Percentiles rank a stretch among this genome's conserved stretches.
Conservation (phyloP, 2,797 vertebrate species). For the Huso huso region DNA sequence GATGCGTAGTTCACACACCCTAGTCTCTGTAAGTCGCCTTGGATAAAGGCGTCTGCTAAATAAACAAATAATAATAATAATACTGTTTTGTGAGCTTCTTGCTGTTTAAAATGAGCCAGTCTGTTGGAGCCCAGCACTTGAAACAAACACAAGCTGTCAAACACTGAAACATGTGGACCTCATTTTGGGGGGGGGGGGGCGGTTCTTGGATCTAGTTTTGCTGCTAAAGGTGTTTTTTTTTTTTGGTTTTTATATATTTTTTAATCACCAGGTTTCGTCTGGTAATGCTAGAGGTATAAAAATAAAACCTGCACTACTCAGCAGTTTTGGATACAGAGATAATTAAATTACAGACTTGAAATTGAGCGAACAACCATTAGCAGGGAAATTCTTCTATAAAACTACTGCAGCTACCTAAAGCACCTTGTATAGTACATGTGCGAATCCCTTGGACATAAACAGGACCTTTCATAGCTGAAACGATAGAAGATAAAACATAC, state of each 20-base stretch:
- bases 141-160: too few species aligned
- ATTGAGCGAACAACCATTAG: conserved; percentile 27
- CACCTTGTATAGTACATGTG: conserved; percentile 10
- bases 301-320: not conserved
- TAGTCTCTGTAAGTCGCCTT: too few species aligned
- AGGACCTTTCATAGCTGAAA: too few species aligned
- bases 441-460: too few species aligned
- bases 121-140: too few species aligned
- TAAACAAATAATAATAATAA: too few species aligned
- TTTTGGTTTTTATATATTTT: not conserved
- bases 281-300: not conserved
- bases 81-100: too few species aligned
- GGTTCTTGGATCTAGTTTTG: conserved; percentile 5
- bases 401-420: conserved; percentile 34
- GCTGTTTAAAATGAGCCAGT: too few species aligned
- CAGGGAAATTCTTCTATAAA: conserved; percentile 30
- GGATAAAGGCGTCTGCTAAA: too few species aligned
- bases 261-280: conserved; percentile 1
- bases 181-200: not conserved
- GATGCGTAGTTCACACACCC: too few species aligned
- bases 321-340: conserved; percentile 11
- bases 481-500: too few species aligned
- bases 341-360: conserved; percentile 22
- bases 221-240: not conserved
- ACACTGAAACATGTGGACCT: too few species aligned